Evolutionary conservation across 2,888 invertebrate genomes (phyloP).

Genomic region (Nomada flava): DNA sequence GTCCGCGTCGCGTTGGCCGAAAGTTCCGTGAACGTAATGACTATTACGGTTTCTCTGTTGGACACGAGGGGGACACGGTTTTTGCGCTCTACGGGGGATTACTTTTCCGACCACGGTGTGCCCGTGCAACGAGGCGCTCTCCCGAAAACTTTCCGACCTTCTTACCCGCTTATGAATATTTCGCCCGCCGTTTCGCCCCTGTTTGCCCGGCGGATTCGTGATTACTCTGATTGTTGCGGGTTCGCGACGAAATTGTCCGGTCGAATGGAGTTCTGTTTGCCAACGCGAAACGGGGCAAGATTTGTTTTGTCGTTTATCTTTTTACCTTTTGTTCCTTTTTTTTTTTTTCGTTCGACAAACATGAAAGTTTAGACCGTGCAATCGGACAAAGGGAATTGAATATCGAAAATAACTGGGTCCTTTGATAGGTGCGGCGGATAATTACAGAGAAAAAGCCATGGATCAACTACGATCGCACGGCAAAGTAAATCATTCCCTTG

Average conservation of each 20-base stretch:
- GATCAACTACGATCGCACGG: background rate
- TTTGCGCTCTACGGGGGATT: slow-evolving; percentile 12
- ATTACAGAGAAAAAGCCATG: slow-evolving; percentile 15
- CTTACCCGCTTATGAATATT: slow-evolving; percentile 26
- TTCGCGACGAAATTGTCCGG: background rate
- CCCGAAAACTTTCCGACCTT: slow-evolving; percentile 13
- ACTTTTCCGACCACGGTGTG: slow-evolving; percentile 2
- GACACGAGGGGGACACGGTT: background rate
- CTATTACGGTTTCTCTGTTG: slow-evolving; percentile 15
- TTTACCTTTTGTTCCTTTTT: background rate
- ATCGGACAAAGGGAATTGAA: background rate
- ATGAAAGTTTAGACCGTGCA: background rate
- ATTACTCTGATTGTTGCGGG: slow-evolving; percentile 3
- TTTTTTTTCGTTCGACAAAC: background rate
- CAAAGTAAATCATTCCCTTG: background rate
- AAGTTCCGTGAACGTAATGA: slow-evolving; percentile 3
- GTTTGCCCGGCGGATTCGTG: slow-evolving; percentile 1
- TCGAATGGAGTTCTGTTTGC: background rate
- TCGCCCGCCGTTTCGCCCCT: background rate
- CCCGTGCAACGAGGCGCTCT: background rate
- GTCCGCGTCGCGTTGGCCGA: background rate
- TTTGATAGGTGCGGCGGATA: background rate
- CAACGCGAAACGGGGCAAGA: no score
- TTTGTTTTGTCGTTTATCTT: background rate
- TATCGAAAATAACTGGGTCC: background rate